Base-by-base conservation (phyloP, 1,140 invertebrate species). In the Wasmannia auropunctata region DNA sequence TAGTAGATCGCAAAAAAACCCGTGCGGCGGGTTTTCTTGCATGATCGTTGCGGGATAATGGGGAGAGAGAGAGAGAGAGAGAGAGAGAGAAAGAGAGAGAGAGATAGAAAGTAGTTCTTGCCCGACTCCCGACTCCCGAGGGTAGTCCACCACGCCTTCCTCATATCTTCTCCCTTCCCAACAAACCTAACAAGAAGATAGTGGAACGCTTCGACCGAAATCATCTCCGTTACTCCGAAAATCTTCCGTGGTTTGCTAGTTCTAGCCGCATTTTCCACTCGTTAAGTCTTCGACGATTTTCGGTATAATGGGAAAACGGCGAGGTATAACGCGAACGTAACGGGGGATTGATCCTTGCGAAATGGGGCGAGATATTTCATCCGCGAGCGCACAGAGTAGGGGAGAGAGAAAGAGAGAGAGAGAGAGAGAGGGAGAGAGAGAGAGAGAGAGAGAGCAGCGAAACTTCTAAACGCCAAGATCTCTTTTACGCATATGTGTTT, bases 121-220 rank as follows among this genome's bases (percentile, higher is more conserved):
- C 28, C 54, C 34, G 58, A 74, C 51, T 58, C 43, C 28, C 25
- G 14, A 81, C 51, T 88, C 85, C 76, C 76, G 25, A 70, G 67
- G 62, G 74, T 62, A 63, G 75, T 86, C 58, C 72, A 87, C 65
- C 86, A 86, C 74, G 86, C 74, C 86, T 88, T 69, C 62, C 60
- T 79, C 87, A 81, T 88, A 88, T 86, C 75, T 88, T 86, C 37
- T 37, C 65, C 34, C 69, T 65, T 77, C 51, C 81, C 58, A 54
- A 77, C 81, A 63, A 63, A 85, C 56, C 81, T 77, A 85, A 77
- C 81, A 77, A 77, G 81, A 85, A 85, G 49, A 85, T 77, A 77
- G 81, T 62, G 37, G 43, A 85, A 85, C 46, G 58, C 43, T 56
- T 85, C 31, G 56, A 77, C 81, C 72, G 16, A 74, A 70, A 69